phyloP scores from a whole-genome alignment of 1,140 invertebrate genomes.

The Drosophila setifemur region DNA sequence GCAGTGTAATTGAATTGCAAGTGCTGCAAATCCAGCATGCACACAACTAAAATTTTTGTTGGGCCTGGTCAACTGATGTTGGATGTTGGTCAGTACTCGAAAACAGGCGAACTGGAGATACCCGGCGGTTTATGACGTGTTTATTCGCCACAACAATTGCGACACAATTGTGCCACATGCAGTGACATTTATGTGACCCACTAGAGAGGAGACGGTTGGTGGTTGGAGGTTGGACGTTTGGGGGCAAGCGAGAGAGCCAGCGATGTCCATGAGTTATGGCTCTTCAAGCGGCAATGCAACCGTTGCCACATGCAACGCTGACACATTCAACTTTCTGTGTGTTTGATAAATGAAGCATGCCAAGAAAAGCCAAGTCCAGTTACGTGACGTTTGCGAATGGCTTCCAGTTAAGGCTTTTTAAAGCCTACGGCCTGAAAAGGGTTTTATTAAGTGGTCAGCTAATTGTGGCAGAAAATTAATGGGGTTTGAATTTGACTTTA shows the following conservation, averaged over 20 bases:
- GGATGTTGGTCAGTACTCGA: conserved; percentile 11
- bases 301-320: conserved; percentile 24
- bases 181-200: conserved; percentile 71
- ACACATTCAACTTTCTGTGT: conserved; percentile 53
- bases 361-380: conserved; percentile 33
- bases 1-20: conserved; percentile 65
- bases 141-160: conserved; percentile 57
- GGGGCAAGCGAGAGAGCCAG: conserved; percentile 3
- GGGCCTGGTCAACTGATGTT: not conserved
- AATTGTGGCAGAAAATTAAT: not conserved
- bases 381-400: conserved; percentile 19
- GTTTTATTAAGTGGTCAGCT: no score
- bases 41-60: conserved; percentile 8
- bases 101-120: conserved; percentile 7
- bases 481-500: no score
- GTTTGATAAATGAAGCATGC: conserved; percentile 59
- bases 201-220: conserved; percentile 18
- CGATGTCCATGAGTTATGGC: conserved; percentile 66
- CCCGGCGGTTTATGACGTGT: conserved; percentile 48
- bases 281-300: conserved; percentile 41
- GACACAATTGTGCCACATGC: conserved; percentile 72
- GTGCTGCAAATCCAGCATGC: conserved; percentile 26
- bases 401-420: conserved; percentile 16
- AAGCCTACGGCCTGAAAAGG: not conserved
- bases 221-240: not conserved